These are phyloP conservation scores for Blennius ocellaris DNA, from an alignment of 2,113 vertebrate species.

Conservation along the genomic window DNA sequence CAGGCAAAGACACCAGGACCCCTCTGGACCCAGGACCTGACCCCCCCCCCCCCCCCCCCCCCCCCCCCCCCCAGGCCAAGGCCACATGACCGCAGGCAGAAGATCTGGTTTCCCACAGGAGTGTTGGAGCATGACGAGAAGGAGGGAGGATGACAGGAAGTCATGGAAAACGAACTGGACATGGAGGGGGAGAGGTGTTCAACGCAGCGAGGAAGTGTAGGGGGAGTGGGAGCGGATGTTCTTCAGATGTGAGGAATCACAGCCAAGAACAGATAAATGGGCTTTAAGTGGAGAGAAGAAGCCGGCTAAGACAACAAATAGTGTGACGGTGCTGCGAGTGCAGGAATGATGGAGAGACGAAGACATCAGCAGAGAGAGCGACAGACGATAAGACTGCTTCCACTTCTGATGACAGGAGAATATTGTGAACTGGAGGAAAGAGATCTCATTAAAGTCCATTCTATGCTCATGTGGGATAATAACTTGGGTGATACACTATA, in stretches of 20 bases:
- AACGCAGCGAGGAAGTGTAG: constrained; percentile 21
- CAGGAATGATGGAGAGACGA: constrained; percentile 34
- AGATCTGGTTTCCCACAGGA: constrained; percentile 64
- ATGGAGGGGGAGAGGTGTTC: constrained; percentile 13
- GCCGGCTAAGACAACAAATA: constrained; percentile 20
- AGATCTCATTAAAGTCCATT: too few species aligned
- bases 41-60: too few species aligned
- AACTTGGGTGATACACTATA: too few species aligned
- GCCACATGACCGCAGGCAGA: constrained; percentile 66
- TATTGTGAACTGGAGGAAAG: too few species aligned
- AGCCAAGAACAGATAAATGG: constrained; percentile 37
- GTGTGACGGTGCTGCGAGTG: constrained; percentile 14
- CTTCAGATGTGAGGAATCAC: constrained; percentile 22
- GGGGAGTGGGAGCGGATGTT: constrained; percentile 56
- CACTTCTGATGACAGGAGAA: constrained; percentile 73
- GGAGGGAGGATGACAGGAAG: constrained; percentile 44
- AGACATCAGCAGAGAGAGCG: constrained; percentile 53
- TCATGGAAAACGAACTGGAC: constrained; percentile 44
- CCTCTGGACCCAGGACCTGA: constrained; percentile 62
- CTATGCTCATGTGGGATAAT: too few species aligned
- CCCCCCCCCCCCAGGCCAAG: constrained; percentile 55
- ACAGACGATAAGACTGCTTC: constrained; percentile 62
- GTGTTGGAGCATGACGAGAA: constrained; percentile 62
- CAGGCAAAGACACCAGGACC: constrained; percentile 65
- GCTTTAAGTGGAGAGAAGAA: constrained; percentile 42